These are phyloP conservation scores for Xylota sylvarum DNA, from an alignment of 2,888 invertebrate genomes.

Conservation along the genomic window DNA sequence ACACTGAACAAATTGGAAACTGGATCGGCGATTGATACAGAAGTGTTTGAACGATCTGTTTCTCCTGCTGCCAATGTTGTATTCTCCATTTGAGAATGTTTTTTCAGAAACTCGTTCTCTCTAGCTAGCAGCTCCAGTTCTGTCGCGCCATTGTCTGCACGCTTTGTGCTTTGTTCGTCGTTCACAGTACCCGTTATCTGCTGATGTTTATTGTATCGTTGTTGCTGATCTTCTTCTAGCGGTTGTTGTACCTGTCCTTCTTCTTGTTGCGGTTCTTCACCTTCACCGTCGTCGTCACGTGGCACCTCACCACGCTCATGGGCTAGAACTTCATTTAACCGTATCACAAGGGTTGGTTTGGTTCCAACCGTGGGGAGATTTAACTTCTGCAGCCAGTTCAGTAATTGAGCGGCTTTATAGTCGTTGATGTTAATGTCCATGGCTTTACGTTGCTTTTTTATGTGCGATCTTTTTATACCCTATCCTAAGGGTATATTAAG, in stretches of 20 bases:
- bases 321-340: no score
- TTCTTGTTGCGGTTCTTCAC: neutral
- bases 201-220: neutral
- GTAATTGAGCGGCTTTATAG: neutral
- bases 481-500: no score
- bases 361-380: conserved; percentile 1
- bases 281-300: neutral
- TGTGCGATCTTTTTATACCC: no score
- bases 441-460: no score
- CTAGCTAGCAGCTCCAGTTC: neutral
- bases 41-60: no score
- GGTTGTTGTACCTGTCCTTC: neutral
- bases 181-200: neutral
- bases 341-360: neutral
- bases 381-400: neutral
- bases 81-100: neutral
- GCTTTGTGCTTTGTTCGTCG: no score
- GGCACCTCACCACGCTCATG: no score
- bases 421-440: no score
- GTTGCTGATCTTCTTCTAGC: neutral
- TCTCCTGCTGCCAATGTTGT: no score
- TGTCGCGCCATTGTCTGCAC: no score
- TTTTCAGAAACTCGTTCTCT: neutral
- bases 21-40: no score
- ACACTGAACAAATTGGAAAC: no score